Base-by-base conservation (phyloP, 92 coral and sea anemone genomes). In the Porites rus region DNA sequence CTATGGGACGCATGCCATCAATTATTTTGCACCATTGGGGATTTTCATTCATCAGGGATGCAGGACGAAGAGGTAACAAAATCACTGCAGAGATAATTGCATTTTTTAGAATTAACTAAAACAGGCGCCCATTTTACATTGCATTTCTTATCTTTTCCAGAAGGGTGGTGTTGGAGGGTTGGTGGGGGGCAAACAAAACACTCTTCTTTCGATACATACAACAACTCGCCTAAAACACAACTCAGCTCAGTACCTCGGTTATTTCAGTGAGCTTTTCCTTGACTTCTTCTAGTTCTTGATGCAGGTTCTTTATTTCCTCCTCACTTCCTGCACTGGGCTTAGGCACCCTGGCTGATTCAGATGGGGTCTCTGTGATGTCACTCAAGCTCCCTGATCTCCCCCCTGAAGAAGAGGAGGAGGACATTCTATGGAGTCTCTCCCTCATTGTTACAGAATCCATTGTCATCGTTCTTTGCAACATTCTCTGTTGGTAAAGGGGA, bases 391-490 rank as follows among this genome's bases (percentile, higher is more conserved):
- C 72, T 58, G 12, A 54, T 78, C 6, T 73, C 65, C 19, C 88
- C 1, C 21, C 88, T 12, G 50, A 22, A 52, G 83, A 67, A 8
- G 83, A 75, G 12, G 53, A 14, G 19, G 82, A 19, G 8, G 96
- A 88, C 67, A 72, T 85, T 2, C 89, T 71, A 8, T 75, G 83
- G 2, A 94, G 74, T 65, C 84, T 93, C 83, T 93, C 87, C 18
- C 86, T 93, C 84, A 94, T 88, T 77, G 86, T 84, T 25, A 92
- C 77, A 9, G 92, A 56, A 74, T 94, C 96, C 87, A 90, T 93
- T 1, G 98, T 94, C 65, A 78, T 75, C 11, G 94, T 90, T 61
- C 95, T 75, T 8, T 38, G 67, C 21, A 85, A 2, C 87, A 70
- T 71, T 81, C 52, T 74, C 87, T 83, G 87, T 17, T 74, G 51